phyloP scores from a whole-genome alignment of 2,797 vertebrate genomes.

The Lagothrix lagotricha region DNA sequence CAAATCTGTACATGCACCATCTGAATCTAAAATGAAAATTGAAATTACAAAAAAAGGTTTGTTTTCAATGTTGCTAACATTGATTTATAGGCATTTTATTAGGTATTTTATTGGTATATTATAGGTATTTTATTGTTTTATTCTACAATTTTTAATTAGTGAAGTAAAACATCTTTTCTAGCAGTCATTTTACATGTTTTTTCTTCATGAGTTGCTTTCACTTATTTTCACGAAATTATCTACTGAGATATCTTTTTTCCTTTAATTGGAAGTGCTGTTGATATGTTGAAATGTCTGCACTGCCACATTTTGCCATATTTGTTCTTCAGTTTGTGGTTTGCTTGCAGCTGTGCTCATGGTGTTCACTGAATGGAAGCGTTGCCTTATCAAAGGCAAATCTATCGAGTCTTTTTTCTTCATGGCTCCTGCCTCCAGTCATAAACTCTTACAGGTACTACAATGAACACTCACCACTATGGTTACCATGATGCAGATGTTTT shows the following conservation, averaged over 20 bases:
- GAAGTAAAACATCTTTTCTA: not conserved
- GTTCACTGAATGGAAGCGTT: not conserved
- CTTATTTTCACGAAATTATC: not conserved
- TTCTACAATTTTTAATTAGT: not conserved
- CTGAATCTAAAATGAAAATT: too few relatives aligned
- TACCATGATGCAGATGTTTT: slow-evolving; percentile 95
- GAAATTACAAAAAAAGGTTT: too few relatives aligned
- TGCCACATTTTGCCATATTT: too few relatives aligned
- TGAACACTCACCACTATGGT: slow-evolving; percentile 87
- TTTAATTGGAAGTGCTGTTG: not conserved
- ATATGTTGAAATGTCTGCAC: not conserved
- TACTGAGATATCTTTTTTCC: not conserved
- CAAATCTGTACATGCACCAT: too few relatives aligned
- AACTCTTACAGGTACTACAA: not conserved
- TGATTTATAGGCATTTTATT: not conserved
- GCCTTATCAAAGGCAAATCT: not conserved
- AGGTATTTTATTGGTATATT: not conserved
- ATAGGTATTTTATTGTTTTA: not conserved
- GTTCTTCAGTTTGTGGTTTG: not conserved
- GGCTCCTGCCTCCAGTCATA: not conserved
- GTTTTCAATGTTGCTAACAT: not conserved
- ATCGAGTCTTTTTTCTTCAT: not conserved
- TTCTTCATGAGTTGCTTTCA: not conserved
- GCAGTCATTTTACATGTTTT: not conserved
- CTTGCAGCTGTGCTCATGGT: not conserved